Conservation (phyloP, 1,140 invertebrate genomes). For the Brevipalpus yothersi region DNA sequence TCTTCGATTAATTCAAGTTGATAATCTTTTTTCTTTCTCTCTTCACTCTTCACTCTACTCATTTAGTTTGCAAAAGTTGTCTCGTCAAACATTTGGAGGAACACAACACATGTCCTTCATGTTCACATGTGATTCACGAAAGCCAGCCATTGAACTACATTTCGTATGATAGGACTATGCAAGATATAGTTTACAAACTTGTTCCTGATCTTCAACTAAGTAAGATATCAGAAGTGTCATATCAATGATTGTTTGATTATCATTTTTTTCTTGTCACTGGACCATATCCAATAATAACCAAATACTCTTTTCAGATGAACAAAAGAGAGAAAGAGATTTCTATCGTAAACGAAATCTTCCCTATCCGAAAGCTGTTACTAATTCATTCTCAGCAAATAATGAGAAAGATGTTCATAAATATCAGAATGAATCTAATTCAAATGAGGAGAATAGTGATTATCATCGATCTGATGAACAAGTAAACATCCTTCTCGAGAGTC, state of each 20-base stretch:
- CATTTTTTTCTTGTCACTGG: background rate
- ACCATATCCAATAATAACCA: background rate
- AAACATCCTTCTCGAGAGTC: constrained; percentile 63
- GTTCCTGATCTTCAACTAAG: constrained; percentile 69
- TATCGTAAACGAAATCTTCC: constrained; percentile 14
- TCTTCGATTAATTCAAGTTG: background rate
- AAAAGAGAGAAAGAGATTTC: constrained; percentile 14
- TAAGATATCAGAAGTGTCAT: constrained; percentile 17
- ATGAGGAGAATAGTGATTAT: constrained; percentile 47
- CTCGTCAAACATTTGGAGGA: constrained; percentile 89
- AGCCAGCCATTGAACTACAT: constrained; percentile 90
- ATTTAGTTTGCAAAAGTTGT: constrained; percentile 85
- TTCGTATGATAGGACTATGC: constrained; percentile 90
- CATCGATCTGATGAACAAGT: constrained; percentile 88
- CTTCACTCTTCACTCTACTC: constrained; percentile 7
- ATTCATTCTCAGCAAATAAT: background rate
- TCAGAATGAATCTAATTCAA: constrained; percentile 5
- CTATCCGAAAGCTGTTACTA: constrained; percentile 12
- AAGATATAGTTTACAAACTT: constrained; percentile 93
- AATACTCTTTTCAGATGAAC: constrained; percentile 12
- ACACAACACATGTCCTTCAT: constrained; percentile 88
- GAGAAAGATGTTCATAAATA: constrained; percentile 5
- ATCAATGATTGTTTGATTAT: background rate
- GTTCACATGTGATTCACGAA: constrained; percentile 87
- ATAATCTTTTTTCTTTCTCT: background rate